These are phyloP conservation scores for Anaspis maculata DNA, from an alignment of 2,888 invertebrate genomes.

Conservation along the genomic window DNA sequence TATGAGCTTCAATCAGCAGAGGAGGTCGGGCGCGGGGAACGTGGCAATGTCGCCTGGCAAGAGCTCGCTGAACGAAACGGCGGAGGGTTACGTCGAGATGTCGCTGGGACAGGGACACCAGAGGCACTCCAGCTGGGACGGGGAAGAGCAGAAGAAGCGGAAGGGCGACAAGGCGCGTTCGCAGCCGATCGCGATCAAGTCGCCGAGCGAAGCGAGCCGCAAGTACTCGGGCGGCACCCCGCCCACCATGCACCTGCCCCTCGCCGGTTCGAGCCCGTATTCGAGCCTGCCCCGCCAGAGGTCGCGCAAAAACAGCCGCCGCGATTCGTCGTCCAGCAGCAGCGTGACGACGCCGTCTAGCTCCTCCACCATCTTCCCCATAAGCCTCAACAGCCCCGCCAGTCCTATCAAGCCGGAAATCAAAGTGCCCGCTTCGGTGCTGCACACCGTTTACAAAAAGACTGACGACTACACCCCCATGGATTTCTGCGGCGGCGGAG, in stretches of 20 bases:
- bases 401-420: constrained; percentile 49
- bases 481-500: constrained; percentile 29
- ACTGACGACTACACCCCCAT: constrained; percentile 33
- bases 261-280: constrained; percentile 42
- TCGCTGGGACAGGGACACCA: constrained; percentile 40
- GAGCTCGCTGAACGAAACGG: constrained; percentile 1
- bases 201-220: not conserved
- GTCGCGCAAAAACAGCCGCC: constrained; percentile 31
- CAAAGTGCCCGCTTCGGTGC: constrained; percentile 29
- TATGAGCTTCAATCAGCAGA: not conserved
- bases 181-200: constrained; percentile 40
- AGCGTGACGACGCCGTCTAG: constrained; percentile 50
- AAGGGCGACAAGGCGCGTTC: constrained; percentile 47
- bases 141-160: constrained; percentile 21
- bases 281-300: constrained; percentile 41
- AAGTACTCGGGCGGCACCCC: constrained; percentile 40
- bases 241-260: constrained; percentile 44
- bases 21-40: constrained; percentile 2
- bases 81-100: constrained; percentile 63
- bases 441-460: constrained; percentile 27
- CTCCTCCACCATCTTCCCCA: constrained; percentile 57
- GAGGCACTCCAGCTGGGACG: constrained; percentile 31
- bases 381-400: constrained; percentile 59
- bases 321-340: constrained; percentile 37
- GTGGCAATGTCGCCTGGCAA: constrained; percentile 6